phyloP scores from a whole-genome alignment of 1,140 invertebrate genomes.

The Bombus fervidus region DNA sequence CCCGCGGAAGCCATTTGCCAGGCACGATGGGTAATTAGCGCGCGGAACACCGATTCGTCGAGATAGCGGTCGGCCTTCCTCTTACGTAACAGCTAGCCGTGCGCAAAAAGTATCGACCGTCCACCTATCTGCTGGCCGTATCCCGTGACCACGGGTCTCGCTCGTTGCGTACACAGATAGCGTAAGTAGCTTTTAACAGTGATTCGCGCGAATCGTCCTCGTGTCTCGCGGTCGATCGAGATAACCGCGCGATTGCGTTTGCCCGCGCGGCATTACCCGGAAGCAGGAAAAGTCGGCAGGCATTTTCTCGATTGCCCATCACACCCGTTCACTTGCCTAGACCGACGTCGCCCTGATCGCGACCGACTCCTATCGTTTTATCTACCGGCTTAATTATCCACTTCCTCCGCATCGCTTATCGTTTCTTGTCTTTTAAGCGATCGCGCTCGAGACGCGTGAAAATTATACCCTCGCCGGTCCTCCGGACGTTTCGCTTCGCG shows the following conservation, averaged over 20 bases:
- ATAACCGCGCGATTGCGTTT: slow-evolving; percentile 42
- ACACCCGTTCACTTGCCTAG: no score
- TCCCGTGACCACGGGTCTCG: slow-evolving; percentile 37
- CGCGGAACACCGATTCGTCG: slow-evolving; percentile 62
- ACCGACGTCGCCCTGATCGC: background rate
- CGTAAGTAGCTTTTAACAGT: slow-evolving; percentile 10
- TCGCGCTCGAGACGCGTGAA: slow-evolving; percentile 3
- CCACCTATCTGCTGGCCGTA: slow-evolving; percentile 49
- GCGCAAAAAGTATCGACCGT: slow-evolving; percentile 61
- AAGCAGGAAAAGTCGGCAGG: slow-evolving; percentile 40
- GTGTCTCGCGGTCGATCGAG: slow-evolving; percentile 40
- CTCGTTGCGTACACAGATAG: slow-evolving; percentile 18
- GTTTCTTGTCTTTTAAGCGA: background rate
- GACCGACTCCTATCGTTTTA: background rate
- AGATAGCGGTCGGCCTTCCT: slow-evolving; percentile 66
- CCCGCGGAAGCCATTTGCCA: slow-evolving; percentile 69
- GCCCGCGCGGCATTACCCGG: slow-evolving; percentile 28
- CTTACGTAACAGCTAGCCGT: slow-evolving; percentile 58
- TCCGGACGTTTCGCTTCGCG: background rate
- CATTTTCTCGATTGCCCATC: slow-evolving; percentile 5
- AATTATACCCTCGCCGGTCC: background rate
- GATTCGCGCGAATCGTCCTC: slow-evolving; percentile 32
- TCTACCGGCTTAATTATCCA: background rate
- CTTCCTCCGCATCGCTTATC: background rate
- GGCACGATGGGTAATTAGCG: slow-evolving; percentile 67